Evolutionary conservation across 2,113 vertebrate genomes (phyloP), one percentile per base, ranked within the genome.

Genomic region (Harpagus bidentatus): DNA sequence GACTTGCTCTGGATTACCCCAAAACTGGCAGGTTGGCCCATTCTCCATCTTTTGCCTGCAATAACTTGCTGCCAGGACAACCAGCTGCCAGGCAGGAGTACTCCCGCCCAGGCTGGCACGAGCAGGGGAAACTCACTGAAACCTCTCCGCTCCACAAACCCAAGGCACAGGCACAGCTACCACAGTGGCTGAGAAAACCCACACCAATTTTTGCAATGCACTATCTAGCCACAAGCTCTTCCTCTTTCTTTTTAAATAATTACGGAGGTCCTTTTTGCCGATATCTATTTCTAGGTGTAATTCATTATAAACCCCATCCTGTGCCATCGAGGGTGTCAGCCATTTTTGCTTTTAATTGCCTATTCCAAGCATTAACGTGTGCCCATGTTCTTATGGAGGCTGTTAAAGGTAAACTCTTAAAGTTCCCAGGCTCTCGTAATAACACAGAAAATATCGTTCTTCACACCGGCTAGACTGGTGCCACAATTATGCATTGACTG

Each of bases 381-480:
- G 86, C 62, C 82, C 53, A 21, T 72, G 48, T 78, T 89, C 93
- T 94, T 90, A 62, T 17, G 66, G 56, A 95, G 26, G 8, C 84
- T 95, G 87, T 94, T 89, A 93, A 94, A 95, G 93, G 62, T 16
- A 93, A 84, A 78, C 50, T 93, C 76, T 93, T 93, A 82, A 91
- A 92, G 62, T 95, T 97, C 91, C 78, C 86, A 95, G 73, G 66
- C 66, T 94, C 67, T 88, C 1, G 0, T 82, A 95, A 85, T 66
- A 95, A 72, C 52, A 74, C 62, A 91, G 86, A 94, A 95, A 93
- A 91, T 40, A 45, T 20, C 5, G 0, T 91, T 94, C 90, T 96
- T 86, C 86, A 85, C 83, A 61, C 77, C 0, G 34, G 77, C 53
- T 79, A 95, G 86, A 72, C 84, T 95, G 84, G 70, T 95, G 91